Evolutionary conservation across 2,797 vertebrate genomes (phyloP).

Genomic region (Protosalanx chinensis): DNA sequence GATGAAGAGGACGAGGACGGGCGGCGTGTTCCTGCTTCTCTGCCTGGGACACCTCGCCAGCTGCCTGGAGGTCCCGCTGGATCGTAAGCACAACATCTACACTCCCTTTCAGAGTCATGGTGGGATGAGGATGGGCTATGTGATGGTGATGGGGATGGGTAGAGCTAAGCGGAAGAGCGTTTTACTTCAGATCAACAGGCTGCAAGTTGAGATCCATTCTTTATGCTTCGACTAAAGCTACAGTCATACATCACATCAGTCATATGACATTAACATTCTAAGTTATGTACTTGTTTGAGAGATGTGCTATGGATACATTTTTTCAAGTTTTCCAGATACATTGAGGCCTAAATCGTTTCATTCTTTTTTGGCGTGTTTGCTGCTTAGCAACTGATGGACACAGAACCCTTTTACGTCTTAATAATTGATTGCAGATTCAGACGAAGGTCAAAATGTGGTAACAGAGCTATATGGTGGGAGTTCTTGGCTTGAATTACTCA

Average conservation of each 20-base stretch:
- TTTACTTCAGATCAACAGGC: too few relatives aligned
- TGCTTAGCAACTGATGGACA: background rate
- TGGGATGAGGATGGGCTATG: too few relatives aligned
- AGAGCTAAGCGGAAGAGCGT: too few relatives aligned
- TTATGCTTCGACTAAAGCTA: too few relatives aligned
- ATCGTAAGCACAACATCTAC: conserved; percentile 79
- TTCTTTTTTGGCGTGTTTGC: background rate
- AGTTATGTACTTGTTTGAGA: too few relatives aligned
- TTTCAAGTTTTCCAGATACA: background rate
- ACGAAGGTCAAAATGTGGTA: conserved; percentile 1
- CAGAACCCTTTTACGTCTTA: background rate
- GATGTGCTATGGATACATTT: background rate
- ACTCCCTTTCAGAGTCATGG: background rate
- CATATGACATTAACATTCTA: too few relatives aligned
- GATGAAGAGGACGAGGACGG: conserved; percentile 75
- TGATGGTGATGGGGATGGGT: too few relatives aligned
- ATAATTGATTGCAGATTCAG: conserved; percentile 1
- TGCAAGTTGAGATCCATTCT: too few relatives aligned
- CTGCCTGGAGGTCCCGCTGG: conserved; percentile 91
- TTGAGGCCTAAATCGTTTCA: background rate
- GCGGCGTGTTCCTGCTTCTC: conserved; percentile 72
- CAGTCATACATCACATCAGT: too few relatives aligned
- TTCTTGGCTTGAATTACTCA: conserved; percentile 4
- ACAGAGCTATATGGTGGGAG: conserved; percentile 18
- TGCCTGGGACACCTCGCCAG: conserved; percentile 78